Evolutionary conservation across 2,888 invertebrate species (phyloP).

Genomic region (Anticlea derivata): DNA sequence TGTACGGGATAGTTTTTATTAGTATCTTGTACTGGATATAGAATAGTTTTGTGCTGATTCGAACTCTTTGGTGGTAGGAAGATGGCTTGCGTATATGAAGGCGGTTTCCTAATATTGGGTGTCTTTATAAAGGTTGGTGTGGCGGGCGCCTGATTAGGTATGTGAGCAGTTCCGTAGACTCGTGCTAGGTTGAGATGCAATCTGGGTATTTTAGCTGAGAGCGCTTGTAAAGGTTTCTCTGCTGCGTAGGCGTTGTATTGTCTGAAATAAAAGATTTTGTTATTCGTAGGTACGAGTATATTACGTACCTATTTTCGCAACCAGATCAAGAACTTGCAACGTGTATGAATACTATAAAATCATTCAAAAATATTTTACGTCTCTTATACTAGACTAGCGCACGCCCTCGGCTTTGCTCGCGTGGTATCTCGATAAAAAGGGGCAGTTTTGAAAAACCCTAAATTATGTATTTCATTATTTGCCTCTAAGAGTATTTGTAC

Average conservation of each 20-base stretch:
- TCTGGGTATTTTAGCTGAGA: slow-evolving; percentile 19
- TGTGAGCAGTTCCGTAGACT: slow-evolving; percentile 28
- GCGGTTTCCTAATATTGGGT: slow-evolving; percentile 2
- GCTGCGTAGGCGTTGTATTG: slow-evolving; percentile 1
- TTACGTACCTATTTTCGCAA: too few species aligned
- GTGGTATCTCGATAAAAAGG: too few species aligned
- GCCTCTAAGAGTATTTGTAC: too few species aligned
- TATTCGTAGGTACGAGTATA: too few species aligned
- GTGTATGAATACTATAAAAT: too few species aligned
- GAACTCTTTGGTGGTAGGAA: slow-evolving; percentile 1
- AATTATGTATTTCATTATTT: too few species aligned
- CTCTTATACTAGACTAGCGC: too few species aligned
- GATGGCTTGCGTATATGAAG: slow-evolving; percentile 17
- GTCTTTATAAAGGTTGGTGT: neutral
- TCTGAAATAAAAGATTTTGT: slow-evolving; percentile 16
- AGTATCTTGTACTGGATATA: slow-evolving; percentile 13
- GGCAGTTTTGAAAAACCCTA: too few species aligned
- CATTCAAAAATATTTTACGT: too few species aligned
- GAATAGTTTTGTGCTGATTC: slow-evolving; percentile 9
- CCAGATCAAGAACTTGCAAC: too few species aligned
- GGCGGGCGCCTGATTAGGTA: slow-evolving; percentile 10
- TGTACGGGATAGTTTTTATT: slow-evolving; percentile 11
- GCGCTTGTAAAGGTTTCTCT: slow-evolving; percentile 11
- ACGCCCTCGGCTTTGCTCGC: too few species aligned
- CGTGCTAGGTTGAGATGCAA: slow-evolving; percentile 45